These are phyloP conservation scores for Heterocephalus glaber DNA, from an alignment of 2,113 vertebrate genomes.

Conservation along the genomic window DNA sequence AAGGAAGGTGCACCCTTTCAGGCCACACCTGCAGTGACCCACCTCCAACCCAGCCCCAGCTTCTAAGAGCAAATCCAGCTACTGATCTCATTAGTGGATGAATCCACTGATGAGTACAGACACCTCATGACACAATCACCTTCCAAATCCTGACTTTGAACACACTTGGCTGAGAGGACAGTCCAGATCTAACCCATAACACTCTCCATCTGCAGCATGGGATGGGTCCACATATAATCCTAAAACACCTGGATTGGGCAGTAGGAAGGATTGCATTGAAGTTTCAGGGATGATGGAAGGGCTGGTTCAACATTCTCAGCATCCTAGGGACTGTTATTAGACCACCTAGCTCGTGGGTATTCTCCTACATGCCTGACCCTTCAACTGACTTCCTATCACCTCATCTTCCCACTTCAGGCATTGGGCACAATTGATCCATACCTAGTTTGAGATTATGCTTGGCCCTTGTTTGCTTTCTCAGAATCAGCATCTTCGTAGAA, in stretches of 20 bases:
- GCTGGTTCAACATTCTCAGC: neutral
- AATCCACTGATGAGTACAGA: neutral
- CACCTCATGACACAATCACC: neutral
- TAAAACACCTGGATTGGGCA: neutral
- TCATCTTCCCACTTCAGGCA: neutral
- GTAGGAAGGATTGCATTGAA: neutral
- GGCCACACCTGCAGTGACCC: neutral
- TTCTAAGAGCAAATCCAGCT: neutral
- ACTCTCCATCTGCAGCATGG: neutral
- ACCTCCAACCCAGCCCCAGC: neutral
- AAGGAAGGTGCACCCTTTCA: neutral
- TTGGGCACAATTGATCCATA: neutral
- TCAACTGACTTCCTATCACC: neutral
- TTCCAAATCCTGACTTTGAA: neutral
- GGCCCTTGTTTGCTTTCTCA: neutral
- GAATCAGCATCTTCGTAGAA: neutral
- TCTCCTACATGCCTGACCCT: neutral
- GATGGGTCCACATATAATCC: rapidly evolving
- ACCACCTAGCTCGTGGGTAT: neutral
- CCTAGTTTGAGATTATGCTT: neutral
- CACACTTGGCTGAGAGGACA: neutral
- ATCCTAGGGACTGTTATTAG: neutral
- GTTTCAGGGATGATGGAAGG: neutral
- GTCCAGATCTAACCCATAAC: neutral
- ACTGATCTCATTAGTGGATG: neutral